Evolutionary conservation across 2,797 vertebrate genomes (phyloP).

Genomic region (Falco naumanni): DNA sequence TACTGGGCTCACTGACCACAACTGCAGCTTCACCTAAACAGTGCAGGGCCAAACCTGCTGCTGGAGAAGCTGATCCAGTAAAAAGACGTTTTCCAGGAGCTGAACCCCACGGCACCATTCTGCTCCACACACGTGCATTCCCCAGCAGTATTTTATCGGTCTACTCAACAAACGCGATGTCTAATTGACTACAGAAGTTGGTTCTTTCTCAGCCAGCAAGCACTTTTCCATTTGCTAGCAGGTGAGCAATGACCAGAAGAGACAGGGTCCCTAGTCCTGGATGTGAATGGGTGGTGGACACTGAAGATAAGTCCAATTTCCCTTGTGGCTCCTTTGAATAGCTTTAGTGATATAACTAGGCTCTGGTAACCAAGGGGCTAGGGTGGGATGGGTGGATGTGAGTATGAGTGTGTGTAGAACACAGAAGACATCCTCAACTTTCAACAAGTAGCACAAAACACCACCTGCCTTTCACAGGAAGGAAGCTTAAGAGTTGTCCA

Average conservation of each 20-base stretch:
- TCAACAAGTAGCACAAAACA: conserved; percentile 7
- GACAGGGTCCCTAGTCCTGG: neutral
- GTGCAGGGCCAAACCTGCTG: neutral
- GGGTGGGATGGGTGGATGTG: neutral
- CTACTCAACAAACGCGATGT: neutral
- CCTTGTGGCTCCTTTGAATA: neutral
- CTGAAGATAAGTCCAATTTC: neutral
- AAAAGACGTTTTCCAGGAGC: neutral
- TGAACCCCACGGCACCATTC: neutral
- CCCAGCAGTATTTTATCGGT: neutral
- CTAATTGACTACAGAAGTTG: neutral
- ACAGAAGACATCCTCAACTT: neutral
- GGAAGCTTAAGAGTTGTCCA: conserved; percentile 38
- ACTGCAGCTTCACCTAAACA: neutral
- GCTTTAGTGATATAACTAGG: neutral
- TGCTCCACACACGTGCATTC: neutral
- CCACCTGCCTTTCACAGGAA: conserved; percentile 33
- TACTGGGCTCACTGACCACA: neutral
- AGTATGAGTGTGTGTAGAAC: neutral
- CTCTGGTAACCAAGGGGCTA: neutral
- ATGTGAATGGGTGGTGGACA: neutral
- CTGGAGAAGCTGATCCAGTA: neutral
- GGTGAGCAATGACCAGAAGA: neutral
- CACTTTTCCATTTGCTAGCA: neutral
- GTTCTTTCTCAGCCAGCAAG: neutral